Base-by-base conservation (phyloP, 2,888 invertebrate species). In the Cataglyphis cursor region DNA sequence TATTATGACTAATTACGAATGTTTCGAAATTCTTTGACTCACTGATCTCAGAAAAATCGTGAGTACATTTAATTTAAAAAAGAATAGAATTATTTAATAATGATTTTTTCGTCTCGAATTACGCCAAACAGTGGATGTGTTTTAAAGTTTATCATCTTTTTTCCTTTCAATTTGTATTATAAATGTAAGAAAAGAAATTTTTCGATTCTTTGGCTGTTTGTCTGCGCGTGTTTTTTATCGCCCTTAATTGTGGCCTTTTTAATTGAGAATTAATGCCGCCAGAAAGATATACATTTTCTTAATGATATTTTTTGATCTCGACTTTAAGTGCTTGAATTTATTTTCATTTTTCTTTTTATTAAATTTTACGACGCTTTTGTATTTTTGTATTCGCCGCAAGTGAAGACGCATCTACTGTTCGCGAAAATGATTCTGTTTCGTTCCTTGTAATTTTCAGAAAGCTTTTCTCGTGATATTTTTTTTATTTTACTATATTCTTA, bases 241-340 rank as follows among this genome's bases (percentile, higher is more conserved):
- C 82, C 73, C 81, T 89, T 88, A 89, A 90, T 89, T 88, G 86
- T 87, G 76, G 87, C 81, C 82, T 87, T 81, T 75, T 80, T 87
- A 90, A 90, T 90, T 90, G 90, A 87, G 82, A 89, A 87, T 85
- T 89, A 90, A 88, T 87, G 84, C 73, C 83, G 75, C 59, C 83
- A 70, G 54, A 72, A 81, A 72, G 74, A 68, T 38, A 38, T n/a
- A 51, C 72, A 61, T 81, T 73, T 59, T 10, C 10, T 24, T 31
- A 24, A 59, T 24, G 48, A 81, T 74, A 83, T 76, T 81, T 87
- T 88, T 88, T 88, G 83, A 87, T 88, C 87, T 88, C 54, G 48
- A 18, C 4, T 70, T 78, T 8, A 48, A 48, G 57, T 21, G 57
- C n/a, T 35, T 35, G 15, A 66, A 38, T 54, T 51, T 64, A 24